These are phyloP conservation scores for Callosobruchus maculatus DNA, from an alignment of 2,888 invertebrate species.

Conservation along the genomic window DNA sequence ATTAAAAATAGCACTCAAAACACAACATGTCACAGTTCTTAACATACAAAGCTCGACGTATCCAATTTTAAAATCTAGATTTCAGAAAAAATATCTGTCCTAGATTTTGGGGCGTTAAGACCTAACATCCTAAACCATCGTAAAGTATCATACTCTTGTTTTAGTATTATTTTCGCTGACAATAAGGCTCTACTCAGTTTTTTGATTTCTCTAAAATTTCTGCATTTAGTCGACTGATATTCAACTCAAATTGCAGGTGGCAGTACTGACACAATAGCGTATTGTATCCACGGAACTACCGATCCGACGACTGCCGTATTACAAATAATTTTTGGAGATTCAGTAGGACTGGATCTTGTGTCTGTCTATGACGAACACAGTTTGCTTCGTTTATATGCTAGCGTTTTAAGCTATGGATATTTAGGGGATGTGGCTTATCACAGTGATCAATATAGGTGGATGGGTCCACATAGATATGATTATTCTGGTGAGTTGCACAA, in stretches of 20 bases:
- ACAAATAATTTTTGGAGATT: conserved; percentile 75
- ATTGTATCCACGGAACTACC: conserved; percentile 73
- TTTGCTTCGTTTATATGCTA: conserved; percentile 65
- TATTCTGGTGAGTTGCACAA: conserved; percentile 58
- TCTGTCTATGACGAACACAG: conserved; percentile 64
- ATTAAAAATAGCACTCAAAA: too few species aligned
- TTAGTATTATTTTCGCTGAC: too few species aligned
- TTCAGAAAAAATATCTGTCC: too few species aligned
- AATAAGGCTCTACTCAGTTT: too few species aligned
- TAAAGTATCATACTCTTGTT: too few species aligned
- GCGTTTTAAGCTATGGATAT: conserved; percentile 80
- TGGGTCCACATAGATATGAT: conserved; percentile 81
- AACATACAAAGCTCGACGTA: too few species aligned
- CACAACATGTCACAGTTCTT: too few species aligned
- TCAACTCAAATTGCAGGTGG: conserved; percentile 48
- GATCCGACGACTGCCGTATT: conserved; percentile 78
- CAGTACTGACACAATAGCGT: conserved; percentile 76
- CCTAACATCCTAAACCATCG: too few species aligned
- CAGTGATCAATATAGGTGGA: conserved; percentile 78
- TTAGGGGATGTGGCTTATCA: conserved; percentile 77
- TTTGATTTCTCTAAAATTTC: too few species aligned
- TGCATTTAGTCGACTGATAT: too few species aligned
- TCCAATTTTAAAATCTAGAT: too few species aligned
- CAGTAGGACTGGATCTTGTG: conserved; percentile 70
- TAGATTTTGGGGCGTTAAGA: too few species aligned